Evolutionary conservation across 2,113 vertebrate genomes (phyloP), one percentile per base, ranked within the genome.

Genomic region (Rhinolophus ferrumequinum): DNA sequence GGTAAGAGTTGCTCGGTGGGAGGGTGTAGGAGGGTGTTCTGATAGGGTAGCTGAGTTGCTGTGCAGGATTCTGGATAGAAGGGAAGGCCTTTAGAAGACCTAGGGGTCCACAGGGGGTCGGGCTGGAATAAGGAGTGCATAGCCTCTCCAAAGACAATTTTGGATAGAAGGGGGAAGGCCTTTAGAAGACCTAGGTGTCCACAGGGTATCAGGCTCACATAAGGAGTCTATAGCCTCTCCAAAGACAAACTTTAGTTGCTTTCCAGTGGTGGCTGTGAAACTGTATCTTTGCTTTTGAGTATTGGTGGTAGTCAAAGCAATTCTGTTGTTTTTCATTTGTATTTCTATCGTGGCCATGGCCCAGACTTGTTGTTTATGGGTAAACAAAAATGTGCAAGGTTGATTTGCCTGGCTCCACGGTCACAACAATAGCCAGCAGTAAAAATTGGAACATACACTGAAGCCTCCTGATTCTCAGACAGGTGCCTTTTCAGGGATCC

Each of bases 381-480:
- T 67, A 92, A 38, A 95, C 24, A 95, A 83, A 85, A 92, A 50
- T 10, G 47, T 35, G 3, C 83, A 90, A 62, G 54, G 67, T 66
- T 89, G 66, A 70, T 76, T 72, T 92, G 30, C 56, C 38, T 60
- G 38, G 58, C 72, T 95, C 69, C 93, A 97, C 97, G 96, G 94
- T 98, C 94, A 93, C 41, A 60, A 18, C n/a, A 54, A 24, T 67
- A 92, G 79, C 83, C 83, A 62, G 83, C n/a, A 76, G 69, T 75
- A 87, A 93, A 44, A 84, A 83, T 14, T 94, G 80, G 95, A 83
- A 52, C 73, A 83, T n/a, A 62, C 82, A 30, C 41, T 11, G 28
- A 70, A 93, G 56, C 85, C 80, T 96, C 30, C 75, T 50, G 70
- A 87, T 95, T 83, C 60, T 50, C 76, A 92, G 86, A 86, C 93